Base-by-base conservation (phyloP, 1,140 invertebrate species). In the Drosophila hydei region DNA sequence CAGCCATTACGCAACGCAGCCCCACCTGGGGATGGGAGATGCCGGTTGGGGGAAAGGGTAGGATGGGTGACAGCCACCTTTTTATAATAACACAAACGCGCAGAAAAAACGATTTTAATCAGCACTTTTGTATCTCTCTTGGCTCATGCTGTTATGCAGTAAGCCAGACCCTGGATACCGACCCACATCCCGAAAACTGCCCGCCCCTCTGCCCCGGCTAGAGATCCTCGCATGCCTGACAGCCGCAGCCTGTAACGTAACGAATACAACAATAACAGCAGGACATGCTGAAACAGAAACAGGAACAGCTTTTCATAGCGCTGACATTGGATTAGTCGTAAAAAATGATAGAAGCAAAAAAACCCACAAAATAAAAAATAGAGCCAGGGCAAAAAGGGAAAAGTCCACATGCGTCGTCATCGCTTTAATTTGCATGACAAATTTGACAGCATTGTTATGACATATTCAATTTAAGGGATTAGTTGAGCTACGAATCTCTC, bases 381-480 rank as follows among this genome's bases (percentile, higher is more conserved):
- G n/a, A n/a, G n/a, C n/a, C n/a, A n/a, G n/a, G n/a, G n/a, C n/a
- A 14, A 45, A 55, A 60, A 64, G 55, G 36, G 36, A 74, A 40
- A 63, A 30, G 47, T 58, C 48, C 61, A 47, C 69, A 55, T 72
- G 81, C 81, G 63, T 88, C 73, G 83, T 88, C 80, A 87, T 83
- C 69, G 79, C 79, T 88, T 88, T 88, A 88, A 88, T 88, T 88
- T 89, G 83, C 83, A 88, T 88, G 83, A 88, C 84, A 88, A 88
- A 88, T 89, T 89, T 62, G 75, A 71, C 84, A 73, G 67, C 84
- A 89, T 83, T 88, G 83, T 89, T 88, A 89, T 88, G 84, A 88
- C 83, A 88, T 88, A 89, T 88, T 88, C 83, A 88, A 88, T 88
- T 88, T 88, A 88, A 83, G 79, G 83, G 83, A 88, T 88, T 88